Conservation (phyloP, 2,888 invertebrate species). For the Noctua comes region DNA sequence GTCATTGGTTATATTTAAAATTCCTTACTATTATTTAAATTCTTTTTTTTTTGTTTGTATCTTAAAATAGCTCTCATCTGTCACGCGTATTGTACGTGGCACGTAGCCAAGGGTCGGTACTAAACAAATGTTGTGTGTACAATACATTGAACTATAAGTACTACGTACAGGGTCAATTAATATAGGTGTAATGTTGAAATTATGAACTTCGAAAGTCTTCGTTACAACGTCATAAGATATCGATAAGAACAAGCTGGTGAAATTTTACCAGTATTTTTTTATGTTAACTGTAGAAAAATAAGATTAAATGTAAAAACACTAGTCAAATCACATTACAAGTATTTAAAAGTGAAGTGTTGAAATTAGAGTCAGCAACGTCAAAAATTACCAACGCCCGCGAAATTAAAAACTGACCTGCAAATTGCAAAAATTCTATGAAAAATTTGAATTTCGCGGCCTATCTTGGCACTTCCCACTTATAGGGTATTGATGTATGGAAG, state of each 20-base stretch:
- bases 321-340: no score
- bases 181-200: not conserved
- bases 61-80: constrained; percentile 47
- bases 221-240: not conserved
- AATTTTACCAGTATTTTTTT: not conserved
- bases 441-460: no score
- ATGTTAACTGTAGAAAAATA: not conserved
- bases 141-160: constrained; percentile 32
- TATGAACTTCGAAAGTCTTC: not conserved
- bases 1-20: constrained; percentile 25
- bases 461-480: no score
- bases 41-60: constrained; percentile 37
- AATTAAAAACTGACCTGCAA: no score
- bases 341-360: no score
- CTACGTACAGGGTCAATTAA: constrained; percentile 2
- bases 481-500: no score
- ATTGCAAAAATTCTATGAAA: no score
- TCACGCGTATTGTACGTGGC: constrained; percentile 36
- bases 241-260: not conserved
- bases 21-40: not conserved
- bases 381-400: not conserved
- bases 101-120: constrained; percentile 47
- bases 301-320: no score
- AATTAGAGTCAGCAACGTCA: not conserved
- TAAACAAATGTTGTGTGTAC: constrained; percentile 21